A percentile compares a stretch with the other conserved stretches of the same genome.
These are phyloP conservation scores for Neuroscelio doddi DNA, from an alignment of 2,888 invertebrate genomes.

Conservation along the genomic window DNA sequence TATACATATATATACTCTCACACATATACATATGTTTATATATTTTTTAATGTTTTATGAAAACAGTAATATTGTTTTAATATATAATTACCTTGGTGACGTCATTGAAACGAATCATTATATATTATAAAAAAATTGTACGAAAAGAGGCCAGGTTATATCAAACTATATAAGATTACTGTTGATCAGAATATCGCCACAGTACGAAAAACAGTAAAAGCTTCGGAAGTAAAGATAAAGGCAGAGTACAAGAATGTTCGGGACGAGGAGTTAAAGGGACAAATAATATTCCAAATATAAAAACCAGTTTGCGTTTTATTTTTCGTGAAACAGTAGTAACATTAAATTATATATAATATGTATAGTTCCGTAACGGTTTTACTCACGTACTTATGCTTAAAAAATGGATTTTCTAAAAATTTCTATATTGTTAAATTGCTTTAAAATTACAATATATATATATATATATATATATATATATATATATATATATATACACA, in stretches of 20 bases:
- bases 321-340: constrained; percentile 55
- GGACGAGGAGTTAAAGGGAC: background rate
- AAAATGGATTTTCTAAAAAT: constrained; percentile 24
- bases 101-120: background rate
- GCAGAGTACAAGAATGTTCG: no score
- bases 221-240: background rate
- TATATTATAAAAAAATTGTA: background rate
- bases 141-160: no score
- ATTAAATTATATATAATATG: constrained; percentile 49
- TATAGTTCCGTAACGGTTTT: constrained; percentile 28
- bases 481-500: constrained; percentile 16
- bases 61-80: no score
- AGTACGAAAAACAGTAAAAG: no score
- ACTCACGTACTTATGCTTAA: constrained; percentile 32
- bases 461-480: constrained; percentile 15
- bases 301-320: constrained; percentile 58
- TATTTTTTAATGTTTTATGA: no score
- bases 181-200: no score
- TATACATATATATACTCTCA: no score
- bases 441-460: constrained; percentile 9
- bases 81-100: no score
- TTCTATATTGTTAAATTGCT: constrained; percentile 7
- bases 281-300: constrained; percentile 34
- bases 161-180: no score
- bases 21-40: no score